A percentile compares a stretch with the other conserved stretches of the same genome.
Conservation (phyloP, 2,888 invertebrate species). For the Nomada fucata region DNA sequence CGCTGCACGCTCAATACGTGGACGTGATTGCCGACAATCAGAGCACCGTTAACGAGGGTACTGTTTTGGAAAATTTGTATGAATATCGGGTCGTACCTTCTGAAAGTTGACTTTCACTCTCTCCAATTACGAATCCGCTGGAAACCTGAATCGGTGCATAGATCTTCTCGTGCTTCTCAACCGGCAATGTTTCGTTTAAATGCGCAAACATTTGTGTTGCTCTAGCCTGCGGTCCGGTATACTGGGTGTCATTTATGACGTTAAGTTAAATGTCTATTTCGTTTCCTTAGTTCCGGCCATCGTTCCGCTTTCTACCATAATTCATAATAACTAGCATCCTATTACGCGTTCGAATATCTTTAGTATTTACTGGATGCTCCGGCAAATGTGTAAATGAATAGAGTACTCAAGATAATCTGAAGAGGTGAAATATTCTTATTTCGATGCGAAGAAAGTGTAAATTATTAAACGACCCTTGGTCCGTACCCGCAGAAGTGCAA, state of each 20-base stretch:
- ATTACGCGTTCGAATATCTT: background rate
- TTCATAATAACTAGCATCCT: conserved; percentile 21
- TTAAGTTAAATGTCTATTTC: conserved; percentile 8
- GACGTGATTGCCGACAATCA: conserved; percentile 56
- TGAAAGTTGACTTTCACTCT: conserved; percentile 77
- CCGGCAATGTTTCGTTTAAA: conserved; percentile 55
- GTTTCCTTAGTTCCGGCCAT: background rate
- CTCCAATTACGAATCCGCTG: conserved; percentile 78
- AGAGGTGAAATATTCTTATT: too few relatives aligned
- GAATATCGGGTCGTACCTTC: conserved; percentile 61
- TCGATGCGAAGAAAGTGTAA: background rate
- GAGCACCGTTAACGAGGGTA: conserved; percentile 60
- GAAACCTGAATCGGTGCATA: conserved; percentile 68
- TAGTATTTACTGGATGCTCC: conserved; percentile 1
- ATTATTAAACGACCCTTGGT: background rate
- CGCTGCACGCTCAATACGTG: conserved; percentile 39
- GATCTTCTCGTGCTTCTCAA: conserved; percentile 67
- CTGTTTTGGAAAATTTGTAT: conserved; percentile 68
- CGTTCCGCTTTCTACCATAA: conserved; percentile 16
- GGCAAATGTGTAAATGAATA: background rate
- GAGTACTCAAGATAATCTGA: too few relatives aligned
- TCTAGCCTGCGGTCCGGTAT: conserved; percentile 24
- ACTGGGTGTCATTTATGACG: conserved; percentile 50
- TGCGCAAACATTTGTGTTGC: conserved; percentile 49
- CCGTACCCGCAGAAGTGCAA: too few relatives aligned